These are phyloP conservation scores for Geopemphigus sp. DNA, from an alignment of 1,140 invertebrate genomes.

Conservation along the genomic window DNA sequence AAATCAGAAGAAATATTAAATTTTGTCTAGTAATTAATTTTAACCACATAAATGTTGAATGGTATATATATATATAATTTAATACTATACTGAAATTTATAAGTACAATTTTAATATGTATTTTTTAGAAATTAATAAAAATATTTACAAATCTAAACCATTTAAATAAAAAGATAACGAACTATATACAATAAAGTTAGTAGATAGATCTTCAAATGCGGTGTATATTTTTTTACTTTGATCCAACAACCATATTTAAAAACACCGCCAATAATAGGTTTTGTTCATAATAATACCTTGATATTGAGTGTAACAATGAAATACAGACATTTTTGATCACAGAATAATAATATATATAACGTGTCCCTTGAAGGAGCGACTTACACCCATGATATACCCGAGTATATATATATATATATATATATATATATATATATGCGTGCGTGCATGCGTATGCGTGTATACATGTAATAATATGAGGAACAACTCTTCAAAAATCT, in stretches of 20 bases:
- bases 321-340: conserved; percentile 43
- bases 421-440: too few species aligned
- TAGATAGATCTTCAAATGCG: background rate
- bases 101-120: too few species aligned
- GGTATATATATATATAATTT: too few species aligned
- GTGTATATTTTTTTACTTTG: conserved; percentile 41
- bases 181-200: background rate
- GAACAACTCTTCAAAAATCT: conserved; percentile 49
- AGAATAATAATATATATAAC: conserved; percentile 29
- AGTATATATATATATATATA: background rate
- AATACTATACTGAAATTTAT: too few species aligned
- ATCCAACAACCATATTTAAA: conserved; percentile 39
- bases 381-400: background rate
- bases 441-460: too few species aligned
- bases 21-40: too few species aligned
- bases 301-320: conserved; percentile 34
- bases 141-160: background rate
- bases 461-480: conserved; percentile 1
- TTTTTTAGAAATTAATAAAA: too few species aligned
- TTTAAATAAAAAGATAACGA: background rate
- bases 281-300: conserved; percentile 35
- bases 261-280: conserved; percentile 44
- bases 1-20: too few species aligned
- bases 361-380: conserved; percentile 33
- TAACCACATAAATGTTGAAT: too few species aligned